phyloP scores from a whole-genome alignment of 2,888 invertebrate species.

The Hydraecia micacea region DNA sequence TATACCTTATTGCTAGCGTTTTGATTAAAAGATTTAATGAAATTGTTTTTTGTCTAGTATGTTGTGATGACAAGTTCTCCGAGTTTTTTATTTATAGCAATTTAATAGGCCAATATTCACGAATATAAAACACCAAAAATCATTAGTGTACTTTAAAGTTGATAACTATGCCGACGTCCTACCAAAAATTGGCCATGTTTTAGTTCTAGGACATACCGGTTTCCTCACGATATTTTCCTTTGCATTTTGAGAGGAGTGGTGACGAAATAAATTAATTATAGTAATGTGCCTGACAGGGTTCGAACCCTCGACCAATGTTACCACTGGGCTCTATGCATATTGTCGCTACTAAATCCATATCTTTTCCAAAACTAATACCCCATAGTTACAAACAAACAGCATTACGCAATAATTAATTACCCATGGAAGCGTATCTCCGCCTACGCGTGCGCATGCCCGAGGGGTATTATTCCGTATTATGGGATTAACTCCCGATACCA shows the following conservation, averaged over 20 bases:
- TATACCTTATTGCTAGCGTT: too few species aligned
- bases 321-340: too few species aligned
- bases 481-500: slow-evolving; percentile 59
- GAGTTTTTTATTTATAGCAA: too few species aligned
- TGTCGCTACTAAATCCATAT: not conserved
- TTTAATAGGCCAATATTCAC: too few species aligned
- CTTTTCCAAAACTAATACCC: not conserved
- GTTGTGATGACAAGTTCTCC: too few species aligned
- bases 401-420: slow-evolving; percentile 53
- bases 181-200: too few species aligned
- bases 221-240: not conserved
- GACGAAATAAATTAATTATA: not conserved
- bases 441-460: slow-evolving; percentile 58
- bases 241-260: not conserved
- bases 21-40: too few species aligned
- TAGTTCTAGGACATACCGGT: not conserved
- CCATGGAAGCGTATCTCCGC: slow-evolving; percentile 30
- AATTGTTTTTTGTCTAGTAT: too few species aligned
- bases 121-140: too few species aligned
- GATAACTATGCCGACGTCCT: too few species aligned
- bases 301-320: not conserved
- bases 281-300: not conserved
- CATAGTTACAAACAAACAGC: slow-evolving; percentile 17
- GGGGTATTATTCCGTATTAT: slow-evolving; percentile 55
- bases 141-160: too few species aligned